phyloP scores from a whole-genome alignment of 2,797 vertebrate species.

The Triplophysa bombifrons region DNA sequence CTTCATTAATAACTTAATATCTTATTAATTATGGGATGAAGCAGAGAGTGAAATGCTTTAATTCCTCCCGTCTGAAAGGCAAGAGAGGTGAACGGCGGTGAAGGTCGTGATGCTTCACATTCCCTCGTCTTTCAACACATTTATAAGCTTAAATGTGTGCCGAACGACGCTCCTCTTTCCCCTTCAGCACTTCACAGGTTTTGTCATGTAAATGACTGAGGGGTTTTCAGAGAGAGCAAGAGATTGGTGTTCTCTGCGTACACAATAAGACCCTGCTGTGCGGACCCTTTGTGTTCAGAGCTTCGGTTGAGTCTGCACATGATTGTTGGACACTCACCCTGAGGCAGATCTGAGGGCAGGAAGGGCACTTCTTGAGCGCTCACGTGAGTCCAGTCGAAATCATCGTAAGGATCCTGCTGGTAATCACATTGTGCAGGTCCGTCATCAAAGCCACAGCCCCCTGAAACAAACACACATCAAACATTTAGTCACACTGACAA shows the following conservation, averaged over 20 bases:
- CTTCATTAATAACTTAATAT: conserved; percentile 98
- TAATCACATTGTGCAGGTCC: conserved; percentile 93
- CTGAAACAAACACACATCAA: conserved; percentile 66
- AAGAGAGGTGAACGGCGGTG: conserved; percentile 38
- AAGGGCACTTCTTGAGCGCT: conserved; percentile 92
- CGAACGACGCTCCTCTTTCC: conserved; percentile 34
- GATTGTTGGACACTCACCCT: conserved; percentile 83
- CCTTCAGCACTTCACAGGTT: conserved; percentile 10
- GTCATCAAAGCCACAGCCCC: conserved; percentile 93
- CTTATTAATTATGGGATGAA: conserved; percentile 90
- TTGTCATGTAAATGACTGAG: conserved; percentile 39
- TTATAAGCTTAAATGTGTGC: conserved; percentile 52
- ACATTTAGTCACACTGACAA: no score
- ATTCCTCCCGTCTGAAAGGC: conserved; percentile 83
- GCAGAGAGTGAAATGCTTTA: conserved; percentile 86
- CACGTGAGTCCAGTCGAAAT: conserved; percentile 97
- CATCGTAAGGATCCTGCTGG: conserved; percentile 93
- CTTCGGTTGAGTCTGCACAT: background rate
- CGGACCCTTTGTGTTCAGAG: no score
- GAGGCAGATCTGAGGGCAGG: conserved; percentile 89
- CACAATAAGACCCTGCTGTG: no score
- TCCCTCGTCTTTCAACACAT: conserved; percentile 18
- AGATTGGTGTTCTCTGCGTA: conserved; percentile 31
- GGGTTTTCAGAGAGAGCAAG: conserved; percentile 16
- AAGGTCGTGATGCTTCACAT: conserved; percentile 45